These are phyloP conservation scores for Drosophila merina DNA, from an alignment of 2,888 invertebrate species.

Conservation along the genomic window DNA sequence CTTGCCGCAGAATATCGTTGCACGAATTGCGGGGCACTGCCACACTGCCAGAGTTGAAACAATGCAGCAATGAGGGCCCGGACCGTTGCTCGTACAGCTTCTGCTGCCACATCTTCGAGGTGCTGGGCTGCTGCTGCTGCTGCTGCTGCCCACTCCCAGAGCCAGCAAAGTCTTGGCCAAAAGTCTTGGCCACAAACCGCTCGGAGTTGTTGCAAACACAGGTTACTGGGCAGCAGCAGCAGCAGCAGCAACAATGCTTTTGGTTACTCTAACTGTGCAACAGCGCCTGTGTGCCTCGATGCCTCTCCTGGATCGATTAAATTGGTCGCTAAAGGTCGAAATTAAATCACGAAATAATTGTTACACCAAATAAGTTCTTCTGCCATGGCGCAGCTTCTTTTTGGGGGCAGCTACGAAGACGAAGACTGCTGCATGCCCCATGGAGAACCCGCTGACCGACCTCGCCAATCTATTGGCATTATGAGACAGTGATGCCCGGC, in stretches of 20 bases:
- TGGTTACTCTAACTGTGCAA: slow-evolving; percentile 1
- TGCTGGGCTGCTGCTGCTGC: slow-evolving; percentile 51
- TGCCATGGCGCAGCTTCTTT: slow-evolving; percentile 30
- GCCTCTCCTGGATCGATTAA: slow-evolving; percentile 69
- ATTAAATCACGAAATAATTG: slow-evolving; percentile 80
- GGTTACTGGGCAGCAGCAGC: slow-evolving; percentile 52
- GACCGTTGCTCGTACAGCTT: slow-evolving; percentile 33
- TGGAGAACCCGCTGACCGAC: slow-evolving; percentile 2
- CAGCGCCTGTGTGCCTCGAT: background rate
- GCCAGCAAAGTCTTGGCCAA: slow-evolving; percentile 19
- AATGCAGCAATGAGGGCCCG: slow-evolving; percentile 40
- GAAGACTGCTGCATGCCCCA: background rate
- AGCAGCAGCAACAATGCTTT: slow-evolving; percentile 25
- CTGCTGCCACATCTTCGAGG: slow-evolving; percentile 38
- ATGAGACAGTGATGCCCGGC: slow-evolving; percentile 30
- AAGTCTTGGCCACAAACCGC: slow-evolving; percentile 22
- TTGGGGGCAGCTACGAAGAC: background rate
- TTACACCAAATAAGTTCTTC: slow-evolving; percentile 79
- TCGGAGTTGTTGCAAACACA: slow-evolving; percentile 12
- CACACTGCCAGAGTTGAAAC: slow-evolving; percentile 21
- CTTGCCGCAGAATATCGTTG: slow-evolving; percentile 74
- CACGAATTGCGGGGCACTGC: slow-evolving; percentile 71
- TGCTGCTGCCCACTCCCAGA: slow-evolving; percentile 68
- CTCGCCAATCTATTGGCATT: slow-evolving; percentile 10
- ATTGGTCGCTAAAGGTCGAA: slow-evolving; percentile 79